These are phyloP conservation scores for Paralichthys olivaceus DNA, from an alignment of 2,113 vertebrate species.

Conservation along the genomic window DNA sequence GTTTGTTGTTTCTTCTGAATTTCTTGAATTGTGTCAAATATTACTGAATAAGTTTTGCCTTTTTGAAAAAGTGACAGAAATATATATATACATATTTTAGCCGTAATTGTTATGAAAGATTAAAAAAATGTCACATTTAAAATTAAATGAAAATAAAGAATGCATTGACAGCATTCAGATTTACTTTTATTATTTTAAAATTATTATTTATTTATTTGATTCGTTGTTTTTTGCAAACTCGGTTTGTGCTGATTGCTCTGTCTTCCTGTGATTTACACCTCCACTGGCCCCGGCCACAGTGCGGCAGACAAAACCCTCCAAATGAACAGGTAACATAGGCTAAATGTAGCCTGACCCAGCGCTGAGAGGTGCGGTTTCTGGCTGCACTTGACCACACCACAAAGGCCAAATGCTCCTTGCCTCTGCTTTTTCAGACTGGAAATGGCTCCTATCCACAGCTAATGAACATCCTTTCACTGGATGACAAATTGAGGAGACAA, in stretches of 20 bases:
- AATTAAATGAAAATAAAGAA: too few species aligned
- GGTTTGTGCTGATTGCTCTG: constrained; percentile 81
- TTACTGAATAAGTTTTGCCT: too few species aligned
- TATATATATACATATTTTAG: too few species aligned
- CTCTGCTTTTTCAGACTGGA: constrained; percentile 21
- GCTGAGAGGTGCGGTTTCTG: constrained; percentile 8
- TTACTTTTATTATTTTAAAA: too few species aligned
- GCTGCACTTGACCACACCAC: constrained; percentile 17
- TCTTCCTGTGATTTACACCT: constrained; percentile 63
- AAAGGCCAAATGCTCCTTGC: constrained; percentile 26
- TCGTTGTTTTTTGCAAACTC: constrained; percentile 17
- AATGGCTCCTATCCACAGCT: constrained; percentile 39
- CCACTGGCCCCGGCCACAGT: constrained; percentile 19
- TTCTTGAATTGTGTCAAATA: too few species aligned
- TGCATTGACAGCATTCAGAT: too few species aligned
- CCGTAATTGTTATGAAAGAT: too few species aligned
- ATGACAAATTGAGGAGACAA: constrained; percentile 68
- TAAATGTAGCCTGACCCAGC: constrained; percentile 38
- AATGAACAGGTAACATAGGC: constrained; percentile 44
- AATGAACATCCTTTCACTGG: constrained; percentile 61
- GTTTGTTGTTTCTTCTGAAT: too few species aligned
- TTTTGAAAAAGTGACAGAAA: too few species aligned
- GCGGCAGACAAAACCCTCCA: constrained; percentile 23
- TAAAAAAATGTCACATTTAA: too few species aligned
- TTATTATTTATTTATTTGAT: too few species aligned